Evolutionary conservation across 2,113 vertebrate genomes (phyloP).

Genomic region (Rhipidura dahli): DNA sequence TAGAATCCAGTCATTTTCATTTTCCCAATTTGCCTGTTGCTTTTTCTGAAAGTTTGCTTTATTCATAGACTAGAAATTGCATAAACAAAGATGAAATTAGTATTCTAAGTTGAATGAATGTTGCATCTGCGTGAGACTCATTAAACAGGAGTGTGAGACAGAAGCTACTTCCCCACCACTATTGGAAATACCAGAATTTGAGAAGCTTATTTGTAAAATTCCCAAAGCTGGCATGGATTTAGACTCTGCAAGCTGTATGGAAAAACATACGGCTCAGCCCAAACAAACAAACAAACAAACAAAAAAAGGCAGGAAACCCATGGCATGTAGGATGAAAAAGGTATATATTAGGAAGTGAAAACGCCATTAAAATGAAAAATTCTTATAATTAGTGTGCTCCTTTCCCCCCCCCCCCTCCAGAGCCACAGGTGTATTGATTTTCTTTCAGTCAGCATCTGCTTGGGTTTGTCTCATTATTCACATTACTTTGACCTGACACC

Average conservation of each 20-base stretch:
- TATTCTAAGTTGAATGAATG: background rate
- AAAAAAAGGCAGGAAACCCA: background rate
- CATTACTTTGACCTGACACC: background rate
- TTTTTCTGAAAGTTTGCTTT: background rate
- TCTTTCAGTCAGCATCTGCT: conserved; percentile 5
- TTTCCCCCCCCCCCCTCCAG: rapidly evolving
- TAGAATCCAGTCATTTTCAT: background rate
- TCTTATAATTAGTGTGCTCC: background rate
- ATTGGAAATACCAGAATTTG: background rate
- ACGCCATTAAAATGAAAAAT: background rate
- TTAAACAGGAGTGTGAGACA: background rate
- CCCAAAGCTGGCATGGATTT: background rate
- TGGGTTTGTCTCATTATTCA: conserved; percentile 21
- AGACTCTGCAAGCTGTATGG: background rate
- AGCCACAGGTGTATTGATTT: conserved; percentile 21
- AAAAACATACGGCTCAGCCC: background rate
- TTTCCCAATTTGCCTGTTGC: background rate
- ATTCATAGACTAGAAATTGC: background rate
- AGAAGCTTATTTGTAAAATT: background rate
- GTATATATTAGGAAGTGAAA: background rate
- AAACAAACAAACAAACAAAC: background rate
- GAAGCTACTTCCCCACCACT: background rate
- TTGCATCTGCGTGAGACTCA: background rate
- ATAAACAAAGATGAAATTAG: conserved; percentile 3
- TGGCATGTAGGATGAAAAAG: background rate